Conservation (phyloP, 2,797 vertebrate genomes). For the Eidolon dupreanum region DNA sequence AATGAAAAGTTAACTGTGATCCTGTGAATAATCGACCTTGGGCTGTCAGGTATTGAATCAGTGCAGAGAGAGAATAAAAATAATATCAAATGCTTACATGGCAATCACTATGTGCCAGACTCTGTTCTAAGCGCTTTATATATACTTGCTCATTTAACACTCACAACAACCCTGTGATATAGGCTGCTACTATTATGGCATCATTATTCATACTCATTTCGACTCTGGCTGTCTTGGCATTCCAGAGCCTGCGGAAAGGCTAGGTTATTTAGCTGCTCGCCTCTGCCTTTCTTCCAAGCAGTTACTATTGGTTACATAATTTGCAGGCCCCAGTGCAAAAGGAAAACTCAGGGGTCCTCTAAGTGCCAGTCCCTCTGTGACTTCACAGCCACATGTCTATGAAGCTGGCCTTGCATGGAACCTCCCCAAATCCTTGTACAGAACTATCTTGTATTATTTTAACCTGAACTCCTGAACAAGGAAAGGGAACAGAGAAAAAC, state of each 20-base stretch:
- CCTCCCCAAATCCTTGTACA: neutral
- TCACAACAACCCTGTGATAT: neutral
- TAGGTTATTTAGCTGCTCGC: neutral
- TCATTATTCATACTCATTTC: neutral
- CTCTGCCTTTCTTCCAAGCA: neutral
- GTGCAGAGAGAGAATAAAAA: neutral
- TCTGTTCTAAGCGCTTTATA: neutral
- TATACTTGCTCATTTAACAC: neutral
- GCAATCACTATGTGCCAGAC: accelerated
- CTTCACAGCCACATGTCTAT: accelerated
- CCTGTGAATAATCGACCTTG: neutral
- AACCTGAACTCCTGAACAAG: neutral
- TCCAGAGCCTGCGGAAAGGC: neutral
- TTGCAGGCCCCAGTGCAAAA: neutral
- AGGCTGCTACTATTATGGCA: neutral
- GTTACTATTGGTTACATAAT: neutral
- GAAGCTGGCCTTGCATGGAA: neutral
- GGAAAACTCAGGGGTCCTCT: neutral
- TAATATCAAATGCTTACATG: accelerated
- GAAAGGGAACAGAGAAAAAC: neutral
- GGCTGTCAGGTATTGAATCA: neutral
- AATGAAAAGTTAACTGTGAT: neutral
- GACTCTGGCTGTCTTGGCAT: neutral
- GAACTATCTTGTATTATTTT: neutral
- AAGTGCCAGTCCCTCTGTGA: neutral